Evolutionary conservation across 2,113 vertebrate species (phyloP).

Genomic region (Mungos mungo): DNA sequence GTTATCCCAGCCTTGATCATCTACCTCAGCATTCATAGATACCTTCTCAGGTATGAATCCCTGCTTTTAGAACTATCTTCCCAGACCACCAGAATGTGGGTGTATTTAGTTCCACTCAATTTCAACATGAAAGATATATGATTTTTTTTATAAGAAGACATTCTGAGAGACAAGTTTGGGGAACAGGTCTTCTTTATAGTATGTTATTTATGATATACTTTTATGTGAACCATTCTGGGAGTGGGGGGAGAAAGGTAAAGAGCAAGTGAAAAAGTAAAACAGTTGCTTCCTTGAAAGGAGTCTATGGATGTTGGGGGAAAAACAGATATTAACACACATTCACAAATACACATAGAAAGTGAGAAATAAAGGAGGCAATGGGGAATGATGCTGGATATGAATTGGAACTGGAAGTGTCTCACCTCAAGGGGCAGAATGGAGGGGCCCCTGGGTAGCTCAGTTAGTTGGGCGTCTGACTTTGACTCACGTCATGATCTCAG

Average conservation of each 20-base stretch:
- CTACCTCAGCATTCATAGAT: not conserved
- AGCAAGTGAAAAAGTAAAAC: not conserved
- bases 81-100: not conserved
- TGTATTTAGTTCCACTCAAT: not conserved
- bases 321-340: not conserved
- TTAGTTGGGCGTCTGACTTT: no score
- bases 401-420: not conserved
- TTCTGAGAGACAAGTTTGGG: conserved; percentile 5
- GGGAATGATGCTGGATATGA: not conserved
- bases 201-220: not conserved
- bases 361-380: not conserved
- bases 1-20: not conserved
- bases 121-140: not conserved
- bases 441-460: no score
- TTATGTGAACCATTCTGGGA: not conserved
- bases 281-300: not conserved
- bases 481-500: no score
- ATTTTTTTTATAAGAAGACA: not conserved
- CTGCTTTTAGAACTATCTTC: not conserved
- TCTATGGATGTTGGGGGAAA: not conserved
- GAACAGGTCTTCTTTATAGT: not conserved
- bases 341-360: not conserved
- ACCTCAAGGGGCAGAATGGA: not conserved
- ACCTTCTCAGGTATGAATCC: not conserved
- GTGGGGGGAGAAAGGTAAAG: not conserved